Evolutionary conservation across 92 coral and sea anemone species (phyloP).

Genomic region (Zoanthus solanderi): DNA sequence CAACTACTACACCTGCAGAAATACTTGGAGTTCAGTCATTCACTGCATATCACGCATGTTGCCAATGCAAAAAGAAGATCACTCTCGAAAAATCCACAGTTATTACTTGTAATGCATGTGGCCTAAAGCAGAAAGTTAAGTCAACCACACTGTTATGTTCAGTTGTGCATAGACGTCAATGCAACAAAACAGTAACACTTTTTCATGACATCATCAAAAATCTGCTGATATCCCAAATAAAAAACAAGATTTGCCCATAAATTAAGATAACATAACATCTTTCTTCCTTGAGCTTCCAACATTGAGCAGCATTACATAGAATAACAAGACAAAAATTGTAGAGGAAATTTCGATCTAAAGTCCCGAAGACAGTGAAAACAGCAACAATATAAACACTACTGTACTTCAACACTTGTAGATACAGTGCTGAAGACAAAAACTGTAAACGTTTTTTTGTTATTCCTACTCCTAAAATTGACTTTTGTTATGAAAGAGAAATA

Average conservation of each 20-base stretch:
- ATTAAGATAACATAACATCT: constrained; percentile 29
- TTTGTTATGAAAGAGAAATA: no score
- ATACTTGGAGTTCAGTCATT: constrained; percentile 39
- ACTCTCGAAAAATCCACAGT: constrained; percentile 47
- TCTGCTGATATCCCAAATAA: constrained; percentile 5
- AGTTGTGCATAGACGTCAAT: constrained; percentile 43
- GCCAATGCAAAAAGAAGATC: constrained; percentile 38
- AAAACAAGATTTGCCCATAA: constrained; percentile 36
- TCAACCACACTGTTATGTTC: constrained; percentile 51
- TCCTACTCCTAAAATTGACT: no score
- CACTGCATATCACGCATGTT: constrained; percentile 41
- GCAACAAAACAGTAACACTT: constrained; percentile 31
- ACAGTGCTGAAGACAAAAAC: no score
- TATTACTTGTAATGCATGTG: constrained; percentile 44
- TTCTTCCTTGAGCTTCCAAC: constrained; percentile 47
- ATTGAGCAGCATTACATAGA: constrained; percentile 36
- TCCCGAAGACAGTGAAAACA: not conserved
- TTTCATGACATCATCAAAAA: constrained; percentile 34
- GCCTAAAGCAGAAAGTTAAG: constrained; percentile 50
- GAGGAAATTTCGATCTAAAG: constrained; percentile 33
- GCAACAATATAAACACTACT: not conserved
- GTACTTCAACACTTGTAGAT: no score
- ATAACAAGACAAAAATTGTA: constrained; percentile 40
- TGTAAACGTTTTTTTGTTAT: no score
- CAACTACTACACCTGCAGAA: constrained; percentile 41